Base-by-base conservation (phyloP, 2,113 vertebrate genomes). In the Pseudorasbora parva region DNA sequence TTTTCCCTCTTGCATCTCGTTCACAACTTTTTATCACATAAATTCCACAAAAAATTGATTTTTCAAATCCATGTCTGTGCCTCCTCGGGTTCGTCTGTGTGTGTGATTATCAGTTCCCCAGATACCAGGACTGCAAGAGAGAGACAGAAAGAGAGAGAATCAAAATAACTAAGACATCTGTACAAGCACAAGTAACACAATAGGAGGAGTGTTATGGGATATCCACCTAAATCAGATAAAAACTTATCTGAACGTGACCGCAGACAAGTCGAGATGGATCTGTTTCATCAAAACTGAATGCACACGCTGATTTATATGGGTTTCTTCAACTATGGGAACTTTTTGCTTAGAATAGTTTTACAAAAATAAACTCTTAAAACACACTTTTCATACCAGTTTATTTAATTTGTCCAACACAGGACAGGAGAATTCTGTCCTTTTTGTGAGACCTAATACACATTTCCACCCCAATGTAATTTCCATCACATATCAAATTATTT, bases 61-160 rank as follows among this genome's bases (percentile, higher is more conserved):
- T 77, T 78, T 57, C 85, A 82, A 82, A 88, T 87, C 84, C 60
- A 51, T 74, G 72, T 90, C 84, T 84, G 43, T 83, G 77, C 60
- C 84, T 21, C 45, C 78, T 86, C 72, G 12, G 86, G 80, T 84
- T 83, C 56, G 51, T 83, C 87, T 59, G 14, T 71, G 21, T 33
- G 66, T 74, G 47, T 82, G 27, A 89, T 72, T 19, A 88, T 94
- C 85, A 92, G 93, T 94, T 98, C 93, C 97, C 97, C 94, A 98
- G 95, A 92, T 98, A 98, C 97, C 97, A 98, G 92, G 97, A 97
- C 97, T 98, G 91, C 5, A 78, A 84, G 81, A 51, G 75, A 74
- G 80, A 19, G 19, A 71, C 19, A 89, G 23, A 78, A n/a, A 77
- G 57, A 74, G 49, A 81, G 47, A 51, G 54, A 82, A 80, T 56